Evolutionary conservation across 92 coral and sea anemone genomes (phyloP), one percentile per base, ranked within the genome.

Genomic region (Parazoanthus swiftii): DNA sequence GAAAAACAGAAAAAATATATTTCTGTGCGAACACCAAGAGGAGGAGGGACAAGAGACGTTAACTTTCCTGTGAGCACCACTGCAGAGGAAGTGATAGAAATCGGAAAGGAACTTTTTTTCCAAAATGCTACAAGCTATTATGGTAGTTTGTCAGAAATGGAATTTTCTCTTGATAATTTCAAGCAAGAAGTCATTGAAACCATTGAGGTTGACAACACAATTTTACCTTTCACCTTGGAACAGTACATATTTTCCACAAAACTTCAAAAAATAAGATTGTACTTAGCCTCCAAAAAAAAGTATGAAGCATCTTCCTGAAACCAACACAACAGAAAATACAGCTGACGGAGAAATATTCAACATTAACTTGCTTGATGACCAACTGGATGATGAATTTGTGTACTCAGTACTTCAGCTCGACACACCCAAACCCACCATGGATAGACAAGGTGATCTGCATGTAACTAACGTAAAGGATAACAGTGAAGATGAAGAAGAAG

Each of bases 181-280:
- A 85, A 89, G 81, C 85, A 85, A 85, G 92, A 89, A 78, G 25
- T 89, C 29, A 78, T 89, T 37, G 79, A 77, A 56, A 29, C 50
- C 66, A 39, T 76, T 8, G 35, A 67, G 48, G 80, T 90, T 56
- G 44, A 85, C 56, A 77, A 77, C 85, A n/a, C 43, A 46, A 74
- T 11, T 59, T 86, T 70, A 72, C 86, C 86, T 35, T 79, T 89
- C 74, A 89, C 92, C 18, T 58, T 89, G 72, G 89, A 88, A 77
- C 71, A 84, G 78, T 88, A 91, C 67, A 25, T 88, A 72, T 54
- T 54, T 83, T 80, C 89, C 37, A 88, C 93, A 8, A 88, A 83
- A 88, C 89, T 88, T 84, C 89, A 88, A 63, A 88, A 75, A 84
- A 86, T 86, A 77, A 88, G 89, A 81, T 88, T 91, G 63, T 83